Conservation (phyloP, 1,140 invertebrate species). For the Papilio helenus region DNA sequence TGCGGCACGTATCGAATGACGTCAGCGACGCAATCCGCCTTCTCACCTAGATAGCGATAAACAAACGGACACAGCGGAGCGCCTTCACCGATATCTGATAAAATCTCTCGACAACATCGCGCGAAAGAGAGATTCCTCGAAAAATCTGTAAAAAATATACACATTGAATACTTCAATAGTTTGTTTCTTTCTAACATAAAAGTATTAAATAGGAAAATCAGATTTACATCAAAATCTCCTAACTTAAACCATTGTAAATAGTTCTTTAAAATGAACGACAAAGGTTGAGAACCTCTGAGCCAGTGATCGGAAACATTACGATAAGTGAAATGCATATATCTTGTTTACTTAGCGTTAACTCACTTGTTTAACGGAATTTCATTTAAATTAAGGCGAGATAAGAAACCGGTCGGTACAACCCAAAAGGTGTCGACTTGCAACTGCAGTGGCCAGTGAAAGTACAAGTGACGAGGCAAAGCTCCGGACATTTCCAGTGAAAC, state of each 20-base stretch:
- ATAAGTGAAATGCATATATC: conserved; percentile 28
- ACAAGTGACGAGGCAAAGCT: conserved; percentile 10
- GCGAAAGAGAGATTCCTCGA: neutral
- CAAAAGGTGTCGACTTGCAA: conserved; percentile 19
- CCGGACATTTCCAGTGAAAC: neutral
- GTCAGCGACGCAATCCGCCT: neutral
- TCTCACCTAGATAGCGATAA: conserved; percentile 15
- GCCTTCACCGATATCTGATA: conserved; percentile 5
- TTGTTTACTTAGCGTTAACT: conserved; percentile 18
- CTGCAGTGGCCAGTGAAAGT: conserved; percentile 15
- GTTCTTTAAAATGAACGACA: neutral
- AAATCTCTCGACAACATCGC: neutral
- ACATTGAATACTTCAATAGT: neutral
- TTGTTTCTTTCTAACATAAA: too few relatives aligned
- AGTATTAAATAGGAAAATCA: too few relatives aligned
- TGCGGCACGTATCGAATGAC: neutral
- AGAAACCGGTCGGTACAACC: conserved; percentile 11
- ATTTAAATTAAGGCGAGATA: conserved; percentile 28
- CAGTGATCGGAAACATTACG: conserved; percentile 13
- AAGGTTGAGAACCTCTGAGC: conserved; percentile 15
- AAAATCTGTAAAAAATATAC: neutral
- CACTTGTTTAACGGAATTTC: conserved; percentile 10
- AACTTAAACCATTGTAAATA: too few relatives aligned
- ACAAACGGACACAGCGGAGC: conserved; percentile 12
- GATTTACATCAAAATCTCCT: too few relatives aligned